These are phyloP conservation scores for Sus cebifrons DNA, from an alignment of 2,797 vertebrate genomes.

Conservation along the genomic window DNA sequence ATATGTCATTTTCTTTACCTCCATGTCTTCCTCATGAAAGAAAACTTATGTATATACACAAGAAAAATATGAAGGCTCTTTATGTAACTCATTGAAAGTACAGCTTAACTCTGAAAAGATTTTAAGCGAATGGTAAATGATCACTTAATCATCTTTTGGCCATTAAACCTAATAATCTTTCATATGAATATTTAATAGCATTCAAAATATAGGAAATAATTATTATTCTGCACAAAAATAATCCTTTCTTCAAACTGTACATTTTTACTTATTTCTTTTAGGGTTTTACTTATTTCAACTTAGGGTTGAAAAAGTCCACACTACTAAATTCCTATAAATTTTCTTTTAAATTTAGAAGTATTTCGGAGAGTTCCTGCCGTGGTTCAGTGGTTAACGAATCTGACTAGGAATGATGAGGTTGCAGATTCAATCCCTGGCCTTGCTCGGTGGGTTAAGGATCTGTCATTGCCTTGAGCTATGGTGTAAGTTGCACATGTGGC, in stretches of 20 bases:
- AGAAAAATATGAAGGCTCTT: neutral
- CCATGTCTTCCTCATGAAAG: neutral
- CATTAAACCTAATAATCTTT: neutral
- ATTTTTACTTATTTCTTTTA: conserved; percentile 37
- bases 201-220: conserved; percentile 19
- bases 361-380: neutral
- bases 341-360: conserved; percentile 55
- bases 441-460: too few relatives aligned
- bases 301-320: neutral
- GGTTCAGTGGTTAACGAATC: too few relatives aligned
- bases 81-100: neutral
- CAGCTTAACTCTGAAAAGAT: neutral
- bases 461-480: too few relatives aligned
- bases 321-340: neutral
- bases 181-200: neutral
- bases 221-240: neutral
- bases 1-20: neutral
- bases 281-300: too few relatives aligned
- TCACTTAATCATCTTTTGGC: neutral
- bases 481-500: too few relatives aligned
- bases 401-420: too few relatives aligned
- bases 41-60: neutral
- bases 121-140: conserved; percentile 30
- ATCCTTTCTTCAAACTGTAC: neutral
- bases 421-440: too few relatives aligned